A percentile compares a stretch with the other conserved stretches of the same genome.
Conservation (phyloP, 2,888 invertebrate genomes). For the Pycnomerus fuliginosus region DNA sequence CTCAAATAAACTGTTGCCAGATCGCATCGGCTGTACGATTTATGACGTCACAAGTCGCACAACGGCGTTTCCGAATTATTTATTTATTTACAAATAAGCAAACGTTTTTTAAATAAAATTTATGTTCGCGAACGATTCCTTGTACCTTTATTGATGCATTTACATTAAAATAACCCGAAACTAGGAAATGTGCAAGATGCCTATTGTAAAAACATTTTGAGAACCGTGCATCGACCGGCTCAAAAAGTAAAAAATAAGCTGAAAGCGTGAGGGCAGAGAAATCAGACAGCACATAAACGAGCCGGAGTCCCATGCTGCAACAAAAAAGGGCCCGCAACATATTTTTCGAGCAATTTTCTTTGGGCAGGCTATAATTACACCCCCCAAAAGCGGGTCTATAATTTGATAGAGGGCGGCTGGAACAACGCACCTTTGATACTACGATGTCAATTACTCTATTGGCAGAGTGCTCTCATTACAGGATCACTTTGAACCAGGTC, state of each 20-base stretch:
- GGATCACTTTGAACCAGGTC: conserved; percentile 33
- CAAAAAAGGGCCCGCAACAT: conserved; percentile 35
- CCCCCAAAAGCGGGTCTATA: conserved; percentile 49
- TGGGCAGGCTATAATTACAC: conserved; percentile 51
- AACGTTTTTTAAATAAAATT: too few relatives aligned
- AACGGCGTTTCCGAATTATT: too few relatives aligned
- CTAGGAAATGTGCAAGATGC: too few relatives aligned
- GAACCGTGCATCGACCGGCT: conserved; percentile 6
- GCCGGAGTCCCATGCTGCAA: conserved; percentile 13
- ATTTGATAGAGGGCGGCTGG: conserved; percentile 50
- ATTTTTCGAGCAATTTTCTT: conserved; percentile 51
- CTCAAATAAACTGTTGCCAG: too few relatives aligned
- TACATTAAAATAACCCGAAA: too few relatives aligned
- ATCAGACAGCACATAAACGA: conserved; percentile 22
- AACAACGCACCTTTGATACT: conserved; percentile 49
- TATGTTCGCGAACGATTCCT: too few relatives aligned
- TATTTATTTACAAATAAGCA: too few relatives aligned
- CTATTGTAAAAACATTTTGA: conserved; percentile 22
- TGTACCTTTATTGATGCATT: too few relatives aligned
- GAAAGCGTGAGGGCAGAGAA: conserved; percentile 18
- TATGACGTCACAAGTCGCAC: too few relatives aligned
- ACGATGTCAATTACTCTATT: conserved; percentile 49
- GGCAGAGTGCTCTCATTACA: conserved; percentile 26
- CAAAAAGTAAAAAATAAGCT: conserved; percentile 15
- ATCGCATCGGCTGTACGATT: too few relatives aligned